Evolutionary conservation across 1,140 invertebrate genomes (phyloP).

Genomic region (Melipona quadrifasciata): DNA sequence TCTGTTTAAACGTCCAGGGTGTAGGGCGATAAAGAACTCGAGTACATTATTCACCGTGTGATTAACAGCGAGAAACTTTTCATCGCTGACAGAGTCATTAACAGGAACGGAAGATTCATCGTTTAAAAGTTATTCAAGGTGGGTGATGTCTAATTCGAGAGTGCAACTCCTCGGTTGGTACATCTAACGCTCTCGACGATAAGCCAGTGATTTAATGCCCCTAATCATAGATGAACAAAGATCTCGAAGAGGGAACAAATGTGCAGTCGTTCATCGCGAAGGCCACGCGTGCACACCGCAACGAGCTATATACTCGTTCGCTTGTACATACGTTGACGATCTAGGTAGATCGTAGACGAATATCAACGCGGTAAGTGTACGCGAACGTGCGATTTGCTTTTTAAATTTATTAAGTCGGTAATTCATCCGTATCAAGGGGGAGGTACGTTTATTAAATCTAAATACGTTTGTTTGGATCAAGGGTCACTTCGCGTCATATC

Average conservation of each 20-base stretch:
- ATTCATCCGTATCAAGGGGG: neutral
- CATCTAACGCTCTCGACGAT: neutral
- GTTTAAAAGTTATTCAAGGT: neutral
- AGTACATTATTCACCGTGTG: neutral
- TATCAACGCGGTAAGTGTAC: neutral
- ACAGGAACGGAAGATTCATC: neutral
- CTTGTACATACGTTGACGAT: neutral
- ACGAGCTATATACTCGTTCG: neutral
- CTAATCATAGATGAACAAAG: neutral
- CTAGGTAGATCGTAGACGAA: too few species aligned
- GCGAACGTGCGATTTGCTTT: neutral
- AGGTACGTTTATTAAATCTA: neutral
- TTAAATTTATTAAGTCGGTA: neutral
- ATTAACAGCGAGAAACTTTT: neutral
- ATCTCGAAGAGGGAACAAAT: neutral
- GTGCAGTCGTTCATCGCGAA: neutral
- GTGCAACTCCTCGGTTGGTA: neutral
- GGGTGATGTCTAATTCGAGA: slow-evolving; percentile 4
- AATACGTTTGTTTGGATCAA: neutral
- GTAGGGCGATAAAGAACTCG: neutral
- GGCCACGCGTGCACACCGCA: neutral
- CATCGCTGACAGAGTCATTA: neutral
- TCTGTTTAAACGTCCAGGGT: too few species aligned
- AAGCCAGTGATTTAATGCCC: slow-evolving; percentile 4
- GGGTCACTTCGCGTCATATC: neutral